Evolutionary conservation across 2,113 vertebrate genomes (phyloP).

Genomic region (Paratilapia polleni): DNA sequence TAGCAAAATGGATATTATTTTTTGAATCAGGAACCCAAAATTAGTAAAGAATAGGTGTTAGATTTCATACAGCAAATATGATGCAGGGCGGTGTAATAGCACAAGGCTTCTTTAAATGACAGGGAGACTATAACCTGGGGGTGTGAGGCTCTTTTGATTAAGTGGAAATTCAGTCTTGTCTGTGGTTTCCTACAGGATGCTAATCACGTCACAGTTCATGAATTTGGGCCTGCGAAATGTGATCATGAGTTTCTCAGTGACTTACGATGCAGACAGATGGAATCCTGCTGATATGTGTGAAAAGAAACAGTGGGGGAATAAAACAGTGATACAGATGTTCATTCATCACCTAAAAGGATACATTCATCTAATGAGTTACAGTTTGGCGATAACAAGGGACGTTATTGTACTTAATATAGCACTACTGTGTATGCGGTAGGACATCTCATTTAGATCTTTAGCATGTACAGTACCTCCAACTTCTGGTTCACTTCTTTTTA

Average conservation of each 20-base stretch:
- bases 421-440: background rate
- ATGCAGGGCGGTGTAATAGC: no score
- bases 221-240: background rate
- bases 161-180: background rate
- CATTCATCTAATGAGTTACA: background rate
- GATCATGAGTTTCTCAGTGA: background rate
- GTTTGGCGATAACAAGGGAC: background rate
- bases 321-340: background rate
- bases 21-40: no score
- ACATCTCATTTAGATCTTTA: background rate
- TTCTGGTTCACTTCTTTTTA: background rate
- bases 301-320: background rate
- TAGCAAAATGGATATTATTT: no score
- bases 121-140: fast-evolving
- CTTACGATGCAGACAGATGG: background rate
- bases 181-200: background rate
- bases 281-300: background rate
- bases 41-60: no score
- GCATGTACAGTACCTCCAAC: fast-evolving
- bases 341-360: background rate
- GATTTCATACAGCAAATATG: no score
- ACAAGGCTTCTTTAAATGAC: background rate
- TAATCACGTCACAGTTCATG: background rate
- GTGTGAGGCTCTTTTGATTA: background rate
- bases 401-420: background rate